These are phyloP conservation scores for Cancer borealis DNA, from an alignment of 2,888 invertebrate species.

Conservation along the genomic window DNA sequence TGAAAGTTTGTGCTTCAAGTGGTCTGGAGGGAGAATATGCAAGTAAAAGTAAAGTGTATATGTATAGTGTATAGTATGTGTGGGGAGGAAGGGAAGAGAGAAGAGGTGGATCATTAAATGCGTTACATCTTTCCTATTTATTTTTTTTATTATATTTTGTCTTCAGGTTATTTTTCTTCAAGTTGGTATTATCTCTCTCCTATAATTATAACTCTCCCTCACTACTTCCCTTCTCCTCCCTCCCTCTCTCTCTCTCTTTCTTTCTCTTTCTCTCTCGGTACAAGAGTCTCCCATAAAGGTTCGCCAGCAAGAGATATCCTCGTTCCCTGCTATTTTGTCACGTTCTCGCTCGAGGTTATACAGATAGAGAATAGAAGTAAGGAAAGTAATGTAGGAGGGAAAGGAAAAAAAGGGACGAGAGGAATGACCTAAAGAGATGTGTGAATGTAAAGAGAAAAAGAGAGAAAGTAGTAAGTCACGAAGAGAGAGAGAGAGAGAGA, in stretches of 20 bases:
- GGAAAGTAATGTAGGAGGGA: not conserved
- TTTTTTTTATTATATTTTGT: not conserved
- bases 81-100: not conserved
- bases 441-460: too few species aligned
- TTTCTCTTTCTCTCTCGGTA: not conserved
- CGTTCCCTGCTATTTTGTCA: not conserved
- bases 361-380: not conserved
- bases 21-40: not conserved
- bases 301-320: not conserved
- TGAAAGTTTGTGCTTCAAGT: not conserved
- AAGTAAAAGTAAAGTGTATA: not conserved
- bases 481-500: too few species aligned
- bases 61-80: slow-evolving; percentile 4
- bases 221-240: not conserved
- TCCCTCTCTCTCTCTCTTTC: not conserved
- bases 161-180: not conserved
- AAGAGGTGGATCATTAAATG: too few species aligned
- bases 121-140: too few species aligned
- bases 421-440: not conserved
- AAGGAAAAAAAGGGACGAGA: not conserved
- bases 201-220: not conserved
- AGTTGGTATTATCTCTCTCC: not conserved
- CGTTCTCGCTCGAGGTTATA: not conserved
- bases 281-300: not conserved
- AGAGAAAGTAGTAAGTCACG: too few species aligned